A percentile compares a stretch with the other conserved stretches of the same genome.
Conservation (phyloP, 2,888 invertebrate genomes). For the Xanthia icteritia region DNA sequence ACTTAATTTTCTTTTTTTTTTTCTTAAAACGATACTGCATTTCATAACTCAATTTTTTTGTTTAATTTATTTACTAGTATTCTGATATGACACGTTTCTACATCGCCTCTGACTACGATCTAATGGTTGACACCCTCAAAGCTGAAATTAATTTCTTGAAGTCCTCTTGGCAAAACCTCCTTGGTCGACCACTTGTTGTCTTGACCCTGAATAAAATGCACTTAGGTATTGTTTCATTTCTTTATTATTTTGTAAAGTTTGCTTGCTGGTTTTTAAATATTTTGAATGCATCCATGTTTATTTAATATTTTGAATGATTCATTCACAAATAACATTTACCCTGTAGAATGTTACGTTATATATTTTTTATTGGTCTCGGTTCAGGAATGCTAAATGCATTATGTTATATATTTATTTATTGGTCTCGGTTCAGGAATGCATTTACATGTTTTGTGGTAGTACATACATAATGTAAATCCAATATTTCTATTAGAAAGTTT, state of each 20-base stretch:
- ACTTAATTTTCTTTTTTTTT: constrained; percentile 19
- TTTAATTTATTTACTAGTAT: constrained; percentile 92
- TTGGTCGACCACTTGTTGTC: constrained; percentile 98
- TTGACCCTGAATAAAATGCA: constrained; percentile 96
- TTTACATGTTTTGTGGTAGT: constrained; percentile 25
- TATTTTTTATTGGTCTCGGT: constrained; percentile 22
- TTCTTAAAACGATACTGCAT: neutral
- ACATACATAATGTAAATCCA: neutral
- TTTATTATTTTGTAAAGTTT: constrained; percentile 65
- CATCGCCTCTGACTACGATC: constrained; percentile 99
- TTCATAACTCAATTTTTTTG: constrained; percentile 62
- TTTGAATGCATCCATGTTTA: constrained; percentile 67
- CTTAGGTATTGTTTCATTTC: constrained; percentile 92
- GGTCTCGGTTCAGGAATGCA: constrained; percentile 10
- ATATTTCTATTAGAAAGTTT: neutral
- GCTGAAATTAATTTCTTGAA: constrained; percentile 99
- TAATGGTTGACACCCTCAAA: constrained; percentile 99
- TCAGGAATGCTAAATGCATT: constrained; percentile 22
- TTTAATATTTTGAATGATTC: constrained; percentile 43
- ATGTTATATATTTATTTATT: constrained; percentile 36
- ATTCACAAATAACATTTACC: constrained; percentile 54
- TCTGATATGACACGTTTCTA: constrained; percentile 99
- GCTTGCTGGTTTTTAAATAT: constrained; percentile 79
- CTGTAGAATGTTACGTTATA: constrained; percentile 46
- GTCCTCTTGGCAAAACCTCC: constrained; percentile 99